These are phyloP conservation scores for Leuctra nigra DNA, from an alignment of 2,888 invertebrate species.

Conservation along the genomic window DNA sequence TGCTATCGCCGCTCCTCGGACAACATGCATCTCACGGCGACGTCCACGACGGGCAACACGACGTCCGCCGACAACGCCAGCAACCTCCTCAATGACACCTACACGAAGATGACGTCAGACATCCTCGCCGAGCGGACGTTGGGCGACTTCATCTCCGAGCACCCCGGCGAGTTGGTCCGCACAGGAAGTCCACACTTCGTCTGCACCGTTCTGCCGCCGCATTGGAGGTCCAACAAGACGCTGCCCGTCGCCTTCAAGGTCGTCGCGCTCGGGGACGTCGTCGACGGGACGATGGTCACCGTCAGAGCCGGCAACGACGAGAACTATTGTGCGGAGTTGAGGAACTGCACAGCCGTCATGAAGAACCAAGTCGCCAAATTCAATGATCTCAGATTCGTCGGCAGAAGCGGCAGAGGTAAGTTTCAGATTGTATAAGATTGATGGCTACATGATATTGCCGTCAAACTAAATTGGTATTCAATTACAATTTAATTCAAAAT, in stretches of 20 bases:
- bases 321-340: conserved; percentile 91
- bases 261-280: conserved; percentile 87
- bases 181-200: conserved; percentile 93
- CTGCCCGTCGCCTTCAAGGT: conserved; percentile 96
- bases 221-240: conserved; percentile 98
- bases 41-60: conserved; percentile 42
- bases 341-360: conserved; percentile 94
- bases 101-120: conserved; percentile 85
- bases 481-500: no score
- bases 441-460: no score
- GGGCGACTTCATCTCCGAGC: conserved; percentile 81
- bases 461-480: no score
- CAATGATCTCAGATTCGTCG: conserved; percentile 97
- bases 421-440: no score
- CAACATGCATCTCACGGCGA: conserved; percentile 45
- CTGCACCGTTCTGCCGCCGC: conserved; percentile 89
- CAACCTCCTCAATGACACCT: conserved; percentile 62
- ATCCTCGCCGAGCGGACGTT: conserved; percentile 81
- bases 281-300: conserved; percentile 93
- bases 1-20: conserved; percentile 23
- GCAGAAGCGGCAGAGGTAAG: conserved; percentile 97
- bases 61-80: conserved; percentile 57
- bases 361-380: conserved; percentile 99
- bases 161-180: conserved; percentile 85
- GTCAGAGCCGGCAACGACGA: conserved; percentile 97